phyloP scores from a whole-genome alignment of 2,797 vertebrate species.

The Coreius guichenoti region DNA sequence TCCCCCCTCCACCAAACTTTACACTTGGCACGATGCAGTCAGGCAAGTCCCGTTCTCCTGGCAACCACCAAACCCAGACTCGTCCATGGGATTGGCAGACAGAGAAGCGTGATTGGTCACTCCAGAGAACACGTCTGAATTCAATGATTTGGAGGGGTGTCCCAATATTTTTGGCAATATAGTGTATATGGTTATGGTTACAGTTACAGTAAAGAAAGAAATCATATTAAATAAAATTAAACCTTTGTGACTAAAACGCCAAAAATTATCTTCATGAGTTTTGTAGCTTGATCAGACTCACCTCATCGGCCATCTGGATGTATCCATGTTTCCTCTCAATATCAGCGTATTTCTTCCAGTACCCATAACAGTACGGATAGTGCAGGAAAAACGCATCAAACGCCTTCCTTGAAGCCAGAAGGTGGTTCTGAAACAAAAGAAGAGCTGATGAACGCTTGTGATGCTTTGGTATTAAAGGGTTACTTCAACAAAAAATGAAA shows the following conservation, averaged over 20 bases:
- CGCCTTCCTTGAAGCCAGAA: conserved; percentile 86
- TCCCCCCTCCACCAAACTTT: too few relatives aligned
- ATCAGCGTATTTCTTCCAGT: conserved; percentile 99
- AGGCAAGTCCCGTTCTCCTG: too few relatives aligned
- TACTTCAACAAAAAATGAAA: rapidly evolving
- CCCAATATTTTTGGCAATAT: too few relatives aligned
- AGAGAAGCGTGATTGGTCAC: too few relatives aligned
- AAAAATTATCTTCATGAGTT: not conserved
- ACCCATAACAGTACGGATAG: conserved; percentile 98
- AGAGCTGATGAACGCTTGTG: not conserved
- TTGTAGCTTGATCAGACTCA: conserved; percentile 64
- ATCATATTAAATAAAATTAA: not conserved
- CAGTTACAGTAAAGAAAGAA: too few relatives aligned
- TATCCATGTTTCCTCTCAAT: conserved; percentile 91
- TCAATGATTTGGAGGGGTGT: too few relatives aligned
- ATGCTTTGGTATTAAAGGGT: not conserved
- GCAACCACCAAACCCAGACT: too few relatives aligned
- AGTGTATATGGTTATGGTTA: too few relatives aligned
- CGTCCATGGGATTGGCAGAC: too few relatives aligned
- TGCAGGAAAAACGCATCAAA: conserved; percentile 94
- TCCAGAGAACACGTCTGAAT: too few relatives aligned
- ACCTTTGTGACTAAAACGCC: not conserved
- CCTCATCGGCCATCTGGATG: conserved; percentile 95
- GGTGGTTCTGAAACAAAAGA: conserved; percentile 81
- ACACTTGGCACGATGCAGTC: too few relatives aligned